Evolutionary conservation across 2,888 invertebrate species (phyloP).

Genomic region (Syrista parreyssii): DNA sequence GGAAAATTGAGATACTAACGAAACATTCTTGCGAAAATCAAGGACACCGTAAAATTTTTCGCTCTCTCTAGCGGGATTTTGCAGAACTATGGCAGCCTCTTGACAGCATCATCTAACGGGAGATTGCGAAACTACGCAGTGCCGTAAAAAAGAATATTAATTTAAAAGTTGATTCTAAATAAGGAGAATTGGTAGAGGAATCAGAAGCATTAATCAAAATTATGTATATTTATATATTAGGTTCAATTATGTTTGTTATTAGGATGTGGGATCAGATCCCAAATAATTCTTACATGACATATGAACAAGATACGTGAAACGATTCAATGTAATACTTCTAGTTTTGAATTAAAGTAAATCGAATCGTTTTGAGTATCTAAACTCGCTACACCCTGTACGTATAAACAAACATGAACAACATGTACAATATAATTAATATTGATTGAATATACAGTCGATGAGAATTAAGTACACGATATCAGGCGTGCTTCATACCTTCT

Average conservation of each 20-base stretch:
- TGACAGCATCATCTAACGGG: no score
- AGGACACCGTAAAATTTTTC: no score
- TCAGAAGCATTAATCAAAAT: not conserved
- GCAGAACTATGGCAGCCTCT: no score
- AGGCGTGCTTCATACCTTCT: slow-evolving; percentile 24
- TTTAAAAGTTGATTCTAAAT: no score
- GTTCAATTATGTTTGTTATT: not conserved
- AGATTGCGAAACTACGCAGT: no score
- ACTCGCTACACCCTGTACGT: slow-evolving; percentile 25
- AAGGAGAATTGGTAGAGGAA: not conserved
- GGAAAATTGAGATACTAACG: no score
- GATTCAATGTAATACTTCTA: not conserved
- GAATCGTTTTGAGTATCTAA: not conserved
- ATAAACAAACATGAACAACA: slow-evolving; percentile 57
- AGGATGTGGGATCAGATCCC: not conserved
- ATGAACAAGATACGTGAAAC: not conserved
- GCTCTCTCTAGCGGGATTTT: no score
- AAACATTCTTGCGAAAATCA: no score
- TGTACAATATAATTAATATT: slow-evolving; percentile 44
- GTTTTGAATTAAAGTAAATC: not conserved
- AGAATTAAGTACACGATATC: slow-evolving; percentile 48
- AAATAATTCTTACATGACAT: not conserved
- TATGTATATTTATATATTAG: not conserved
- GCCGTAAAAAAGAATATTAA: no score
- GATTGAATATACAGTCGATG: slow-evolving; percentile 37